Base-by-base conservation (phyloP, 2,113 vertebrate species). In the Vidua macroura region DNA sequence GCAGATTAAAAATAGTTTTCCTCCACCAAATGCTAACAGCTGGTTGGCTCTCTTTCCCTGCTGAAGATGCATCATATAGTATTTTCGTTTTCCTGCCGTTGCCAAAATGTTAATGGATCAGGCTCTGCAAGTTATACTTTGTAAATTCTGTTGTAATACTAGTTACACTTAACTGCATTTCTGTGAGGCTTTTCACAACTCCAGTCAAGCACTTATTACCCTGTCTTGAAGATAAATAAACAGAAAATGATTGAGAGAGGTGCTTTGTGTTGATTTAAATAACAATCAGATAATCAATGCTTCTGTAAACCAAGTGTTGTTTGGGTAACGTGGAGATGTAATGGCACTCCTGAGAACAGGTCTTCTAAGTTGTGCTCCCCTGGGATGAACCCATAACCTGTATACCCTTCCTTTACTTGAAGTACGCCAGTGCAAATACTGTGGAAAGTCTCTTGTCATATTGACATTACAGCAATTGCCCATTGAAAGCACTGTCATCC, bases 1-100 rank as follows among this genome's bases (percentile, higher is more conserved):
- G 53, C 52, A 81, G 90, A 77, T 86, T 97, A 96, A 95, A 97
- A 97, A 91, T 96, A 90, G 64, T 86, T 92, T 39, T 91, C 7
- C 39, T 88, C 60, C 53, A 48, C 46, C 68, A 92, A 95, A 95
- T 52, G 86, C 64, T 87, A 88, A 89, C 90, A 97, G 86, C 96
- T 97, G 97, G 81, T 75, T 87, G 86, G 95, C 92, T 83, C 70
- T 37, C 16, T 72, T 90, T 95, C 94, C 73, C 70, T 3, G 58
- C 73, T 90, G 91, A 95, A 88, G 95, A 96, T 95, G 84, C 93
- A 86, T 72, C 6, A 3, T 12, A 35, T 55, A 89, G 62, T 90
- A 82, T 95, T 97, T 86, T 86, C 1, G 0, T 68, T 88, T 76
- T 56, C 67, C n/a, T 67, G 48, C 43, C 58, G 66, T 83, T 95